A percentile compares a stretch with the other conserved stretches of the same genome.
Conservation (phyloP, 2,888 invertebrate species). For the Tineola bisselliella region DNA sequence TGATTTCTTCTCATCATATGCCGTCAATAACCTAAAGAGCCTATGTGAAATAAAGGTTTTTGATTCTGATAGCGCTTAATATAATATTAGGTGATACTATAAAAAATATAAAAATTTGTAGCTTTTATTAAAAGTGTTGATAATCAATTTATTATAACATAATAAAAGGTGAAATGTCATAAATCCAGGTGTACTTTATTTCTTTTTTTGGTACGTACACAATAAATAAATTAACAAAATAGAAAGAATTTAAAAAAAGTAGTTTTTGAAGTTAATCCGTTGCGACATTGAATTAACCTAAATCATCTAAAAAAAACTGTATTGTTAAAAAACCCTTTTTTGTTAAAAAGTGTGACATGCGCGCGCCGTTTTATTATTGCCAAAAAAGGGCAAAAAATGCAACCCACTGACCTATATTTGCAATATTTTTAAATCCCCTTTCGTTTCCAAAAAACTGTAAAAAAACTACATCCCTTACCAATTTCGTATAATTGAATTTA, state of each 20-base stretch:
- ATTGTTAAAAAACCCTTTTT: constrained; percentile 36
- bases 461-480: constrained; percentile 39
- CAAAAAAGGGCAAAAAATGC: constrained; percentile 36
- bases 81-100: no score
- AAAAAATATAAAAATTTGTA: no score
- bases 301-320: constrained; percentile 54
- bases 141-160: neutral
- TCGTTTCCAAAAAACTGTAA: constrained; percentile 50
- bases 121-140: neutral
- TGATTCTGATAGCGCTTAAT: no score
- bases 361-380: constrained; percentile 40
- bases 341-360: constrained; percentile 47
- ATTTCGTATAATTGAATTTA: constrained; percentile 55
- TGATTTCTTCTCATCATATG: no score
- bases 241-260: constrained; percentile 31
- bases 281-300: constrained; percentile 46
- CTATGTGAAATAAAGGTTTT: no score
- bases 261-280: constrained; percentile 30
- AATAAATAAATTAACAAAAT: constrained; percentile 24
- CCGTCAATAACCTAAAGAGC: no score
- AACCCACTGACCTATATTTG: constrained; percentile 62
- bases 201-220: constrained; percentile 17
- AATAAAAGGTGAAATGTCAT: constrained; percentile 9
- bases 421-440: constrained; percentile 39
- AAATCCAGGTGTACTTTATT: constrained; percentile 25